Base-by-base conservation (phyloP, 2,113 vertebrate genomes). In the Pandion haliaetus region DNA sequence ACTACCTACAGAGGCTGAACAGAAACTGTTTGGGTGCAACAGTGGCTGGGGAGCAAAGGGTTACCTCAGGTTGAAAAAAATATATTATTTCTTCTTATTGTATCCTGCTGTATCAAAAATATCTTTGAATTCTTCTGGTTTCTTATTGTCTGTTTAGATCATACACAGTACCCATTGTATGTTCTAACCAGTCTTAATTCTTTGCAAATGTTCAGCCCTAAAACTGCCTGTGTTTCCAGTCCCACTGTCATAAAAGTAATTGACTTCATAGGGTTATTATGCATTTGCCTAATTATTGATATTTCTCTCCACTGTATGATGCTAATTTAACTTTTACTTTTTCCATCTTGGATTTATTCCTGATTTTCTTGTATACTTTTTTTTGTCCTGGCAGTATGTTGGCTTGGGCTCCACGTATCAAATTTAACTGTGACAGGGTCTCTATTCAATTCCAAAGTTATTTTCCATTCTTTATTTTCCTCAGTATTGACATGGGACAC, bases 401-500 rank as follows among this genome's bases (percentile, higher is more conserved):
- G 91, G 86, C 86, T 73, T 66, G 38, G 58, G 21, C 40, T 87
- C 45, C n/a, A 88, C 77, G 84, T 93, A 93, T 96, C 91, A 80
- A 72, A 77, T 97, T 95, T 91, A 95, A 95, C 62, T 96, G 78
- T 95, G 89, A 88, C 91, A 90, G 70, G 73, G 81, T 91, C 78
- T 87, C 91, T 95, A 63, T 93, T 96, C 73, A 95, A 70, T 93
- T 93, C 74, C 38, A 59, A 69, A 96, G 49, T 95, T 93, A 91
- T 95, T 96, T 96, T 94, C 91, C 91, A 57, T 93, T 88, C 96
- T 95, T 95, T 97, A 85, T 94, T 91, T 97, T 95, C 93, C 84
- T 94, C 89, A 66, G 78, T 90, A 97, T 88, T 96, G 94, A 96
- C 94, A 93, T 77, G 97, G 95, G 93, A 95, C 89, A 58, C 58